Conservation (phyloP, 2,113 vertebrate species). For the Oreotrochilus melanogaster region DNA sequence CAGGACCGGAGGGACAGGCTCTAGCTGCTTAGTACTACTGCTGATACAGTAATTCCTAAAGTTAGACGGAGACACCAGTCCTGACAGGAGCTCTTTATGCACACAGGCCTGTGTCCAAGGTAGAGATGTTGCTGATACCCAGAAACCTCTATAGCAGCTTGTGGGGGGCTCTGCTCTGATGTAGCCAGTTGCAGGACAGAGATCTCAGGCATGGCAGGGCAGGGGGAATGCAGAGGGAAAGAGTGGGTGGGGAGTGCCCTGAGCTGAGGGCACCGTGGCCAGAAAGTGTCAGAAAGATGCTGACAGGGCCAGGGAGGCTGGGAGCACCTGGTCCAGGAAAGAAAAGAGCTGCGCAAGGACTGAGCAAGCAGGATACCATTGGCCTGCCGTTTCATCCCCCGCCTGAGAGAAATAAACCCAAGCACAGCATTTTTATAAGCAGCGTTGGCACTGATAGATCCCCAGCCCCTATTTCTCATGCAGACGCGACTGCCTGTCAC, state of each 20-base stretch:
- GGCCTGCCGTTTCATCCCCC: accelerated
- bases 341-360: not conserved
- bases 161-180: not conserved
- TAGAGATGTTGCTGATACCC: not conserved
- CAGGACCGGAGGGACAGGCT: not conserved
- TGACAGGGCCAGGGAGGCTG: not conserved
- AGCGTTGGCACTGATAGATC: not conserved
- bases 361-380: not conserved
- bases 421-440: not conserved
- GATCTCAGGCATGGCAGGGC: accelerated
- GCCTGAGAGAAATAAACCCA: not conserved
- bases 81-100: not conserved
- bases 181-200: not conserved
- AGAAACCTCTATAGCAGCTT: not conserved
- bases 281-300: not conserved
- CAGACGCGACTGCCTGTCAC: accelerated
- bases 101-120: not conserved
- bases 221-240: not conserved
- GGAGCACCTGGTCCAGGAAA: not conserved
- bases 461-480: not conserved
- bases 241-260: accelerated
- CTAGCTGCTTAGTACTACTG: not conserved
- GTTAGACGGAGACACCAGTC: not conserved
- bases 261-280: not conserved
- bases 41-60: not conserved